phyloP scores from a whole-genome alignment of 2,888 invertebrate species.

The Eupelmus urozonus region DNA sequence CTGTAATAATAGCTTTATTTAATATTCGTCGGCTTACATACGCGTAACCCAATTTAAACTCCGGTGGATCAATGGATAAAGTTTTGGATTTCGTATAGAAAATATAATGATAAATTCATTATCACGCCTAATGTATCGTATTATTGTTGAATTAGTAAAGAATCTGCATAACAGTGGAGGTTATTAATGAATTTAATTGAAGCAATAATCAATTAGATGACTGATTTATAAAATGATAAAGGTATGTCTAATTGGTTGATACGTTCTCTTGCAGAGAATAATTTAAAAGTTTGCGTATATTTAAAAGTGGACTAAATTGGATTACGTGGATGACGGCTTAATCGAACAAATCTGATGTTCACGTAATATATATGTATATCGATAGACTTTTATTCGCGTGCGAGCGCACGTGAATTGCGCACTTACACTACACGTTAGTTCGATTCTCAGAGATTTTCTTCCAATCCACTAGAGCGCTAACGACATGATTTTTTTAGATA shows the following conservation, averaged over 20 bases:
- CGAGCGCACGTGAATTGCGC: conserved; percentile 41
- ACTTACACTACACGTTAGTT: conserved; percentile 58
- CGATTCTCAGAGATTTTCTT: conserved; percentile 57
- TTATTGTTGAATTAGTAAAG: conserved; percentile 33
- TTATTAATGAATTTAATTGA: conserved; percentile 24
- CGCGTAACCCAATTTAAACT: conserved; percentile 48
- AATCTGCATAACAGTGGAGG: background rate
- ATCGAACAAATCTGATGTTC: conserved; percentile 54
- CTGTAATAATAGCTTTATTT: conserved; percentile 59
- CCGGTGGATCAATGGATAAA: conserved; percentile 18
- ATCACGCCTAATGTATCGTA: conserved; percentile 16
- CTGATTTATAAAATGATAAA: conserved; percentile 29
- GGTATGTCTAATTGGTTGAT: conserved; percentile 31
- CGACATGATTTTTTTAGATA: conserved; percentile 55
- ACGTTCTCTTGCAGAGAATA: background rate
- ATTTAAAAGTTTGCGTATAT: conserved; percentile 2
- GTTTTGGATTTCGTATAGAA: conserved; percentile 6
- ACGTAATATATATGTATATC: conserved; percentile 50
- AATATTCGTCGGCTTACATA: conserved; percentile 53
- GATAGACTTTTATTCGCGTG: conserved; percentile 53
- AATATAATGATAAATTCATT: conserved; percentile 11
- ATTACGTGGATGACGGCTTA: conserved; percentile 48
- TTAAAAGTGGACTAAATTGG: conserved; percentile 24
- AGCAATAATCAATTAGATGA: conserved; percentile 44
- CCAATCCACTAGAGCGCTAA: conserved; percentile 52